Conservation (phyloP, 2,797 vertebrate species). For the Emys orbicularis region DNA sequence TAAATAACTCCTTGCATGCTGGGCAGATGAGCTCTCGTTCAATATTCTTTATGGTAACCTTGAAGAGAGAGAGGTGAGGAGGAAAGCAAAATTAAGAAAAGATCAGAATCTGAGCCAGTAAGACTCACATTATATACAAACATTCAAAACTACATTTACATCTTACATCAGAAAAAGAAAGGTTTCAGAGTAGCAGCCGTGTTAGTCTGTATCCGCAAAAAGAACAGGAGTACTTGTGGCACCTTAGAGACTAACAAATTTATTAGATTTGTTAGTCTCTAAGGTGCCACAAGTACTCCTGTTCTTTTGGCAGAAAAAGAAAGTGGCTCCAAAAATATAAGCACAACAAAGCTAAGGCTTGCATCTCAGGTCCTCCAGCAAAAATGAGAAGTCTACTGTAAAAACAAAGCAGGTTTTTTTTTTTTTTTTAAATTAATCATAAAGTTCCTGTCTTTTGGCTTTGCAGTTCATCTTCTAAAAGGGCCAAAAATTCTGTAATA, state of each 20-base stretch:
- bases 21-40: conserved; percentile 98
- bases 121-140: not conserved
- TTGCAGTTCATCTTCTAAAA: not conserved
- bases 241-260: too few relatives aligned
- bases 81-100: not conserved
- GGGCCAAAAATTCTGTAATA: not conserved
- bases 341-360: not conserved
- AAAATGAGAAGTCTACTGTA: not conserved
- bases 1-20: conserved; percentile 96
- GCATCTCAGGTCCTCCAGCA: not conserved
- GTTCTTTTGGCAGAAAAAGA: not conserved
- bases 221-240: too few relatives aligned
- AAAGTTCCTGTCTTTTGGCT: not conserved
- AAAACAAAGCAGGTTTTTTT: not conserved
- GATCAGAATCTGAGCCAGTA: not conserved
- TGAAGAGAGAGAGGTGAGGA: conserved; percentile 43
- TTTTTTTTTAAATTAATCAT: not conserved
- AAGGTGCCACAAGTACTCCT: too few relatives aligned
- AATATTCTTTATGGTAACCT: conserved; percentile 96
- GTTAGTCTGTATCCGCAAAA: too few relatives aligned
- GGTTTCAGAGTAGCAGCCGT: too few relatives aligned
- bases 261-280: too few relatives aligned
- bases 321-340: not conserved
- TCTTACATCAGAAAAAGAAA: not conserved
- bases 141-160: not conserved